Percentiles rank a stretch among this genome's conserved stretches.
Evolutionary conservation across 2,113 vertebrate genomes (phyloP).

Genomic region (Pipra filicauda): DNA sequence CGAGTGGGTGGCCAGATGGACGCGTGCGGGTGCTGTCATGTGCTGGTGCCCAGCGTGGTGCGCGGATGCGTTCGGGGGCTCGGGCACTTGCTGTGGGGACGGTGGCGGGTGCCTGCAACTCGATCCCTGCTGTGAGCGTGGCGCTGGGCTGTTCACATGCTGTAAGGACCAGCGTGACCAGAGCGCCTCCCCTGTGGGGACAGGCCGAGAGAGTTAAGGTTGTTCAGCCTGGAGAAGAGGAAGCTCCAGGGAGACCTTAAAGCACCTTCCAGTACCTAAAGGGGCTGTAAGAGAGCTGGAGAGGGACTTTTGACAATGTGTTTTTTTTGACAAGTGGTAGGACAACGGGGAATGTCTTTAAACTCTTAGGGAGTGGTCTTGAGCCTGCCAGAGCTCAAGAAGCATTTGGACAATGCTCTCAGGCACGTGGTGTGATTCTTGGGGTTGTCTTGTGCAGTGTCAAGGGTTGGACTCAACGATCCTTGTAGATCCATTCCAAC

Average conservation of each 20-base stretch:
- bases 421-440: neutral
- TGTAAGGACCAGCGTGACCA: rapidly evolving
- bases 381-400: neutral
- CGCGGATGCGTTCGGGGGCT: neutral
- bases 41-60: neutral
- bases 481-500: neutral
- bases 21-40: neutral
- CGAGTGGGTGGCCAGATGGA: neutral
- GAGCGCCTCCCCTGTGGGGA: neutral
- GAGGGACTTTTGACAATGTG: neutral
- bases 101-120: neutral
- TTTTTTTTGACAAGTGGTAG: too few relatives aligned
- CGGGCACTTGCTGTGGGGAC: neutral
- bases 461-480: neutral
- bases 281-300: neutral
- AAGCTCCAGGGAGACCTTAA: neutral
- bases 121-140: rapidly evolving
- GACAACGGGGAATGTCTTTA: neutral
- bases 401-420: neutral
- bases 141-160: neutral
- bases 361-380: neutral
- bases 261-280: neutral
- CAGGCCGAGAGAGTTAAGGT: neutral
- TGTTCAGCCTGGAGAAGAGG: neutral
- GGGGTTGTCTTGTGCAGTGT: neutral